Evolutionary conservation across 1,140 invertebrate genomes (phyloP).

Genomic region (Papilio polytes): DNA sequence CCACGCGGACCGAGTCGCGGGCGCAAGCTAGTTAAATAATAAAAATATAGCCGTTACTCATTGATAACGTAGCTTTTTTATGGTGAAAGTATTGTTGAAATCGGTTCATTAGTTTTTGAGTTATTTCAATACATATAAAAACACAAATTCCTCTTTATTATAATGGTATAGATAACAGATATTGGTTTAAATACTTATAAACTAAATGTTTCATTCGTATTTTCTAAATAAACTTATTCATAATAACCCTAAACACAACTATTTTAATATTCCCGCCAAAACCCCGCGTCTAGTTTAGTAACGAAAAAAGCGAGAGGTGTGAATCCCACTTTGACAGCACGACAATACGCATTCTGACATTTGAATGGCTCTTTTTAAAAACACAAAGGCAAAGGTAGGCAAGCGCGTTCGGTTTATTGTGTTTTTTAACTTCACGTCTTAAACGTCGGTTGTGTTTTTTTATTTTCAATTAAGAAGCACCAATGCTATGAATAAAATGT

Average conservation of each 20-base stretch:
- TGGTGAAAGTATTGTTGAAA: too few species aligned
- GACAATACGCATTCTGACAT: slow-evolving; percentile 67
- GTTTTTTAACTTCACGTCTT: slow-evolving; percentile 41
- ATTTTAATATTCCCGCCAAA: not conserved
- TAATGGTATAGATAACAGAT: too few species aligned
- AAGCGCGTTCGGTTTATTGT: slow-evolving; percentile 20
- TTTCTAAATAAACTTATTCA: not conserved
- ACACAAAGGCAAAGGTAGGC: slow-evolving; percentile 38
- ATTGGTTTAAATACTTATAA: too few species aligned
- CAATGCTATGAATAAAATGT: not conserved
- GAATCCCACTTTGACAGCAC: slow-evolving; percentile 59
- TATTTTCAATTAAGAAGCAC: not conserved
- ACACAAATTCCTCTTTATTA: too few species aligned
- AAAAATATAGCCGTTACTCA: too few species aligned
- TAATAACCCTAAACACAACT: not conserved
- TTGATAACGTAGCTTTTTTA: too few species aligned
- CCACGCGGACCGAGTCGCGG: too few species aligned
- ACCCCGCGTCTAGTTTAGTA: not conserved
- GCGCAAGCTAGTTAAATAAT: too few species aligned
- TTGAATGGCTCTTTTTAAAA: slow-evolving; percentile 60
- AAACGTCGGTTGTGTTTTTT: slow-evolving; percentile 30
- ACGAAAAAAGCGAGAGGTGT: slow-evolving; percentile 57
- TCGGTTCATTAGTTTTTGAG: too few species aligned
- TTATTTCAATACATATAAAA: too few species aligned
- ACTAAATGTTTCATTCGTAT: too few species aligned